Conservation (phyloP, 53 echinoderm and acorn worm species). For the Mesocentrotus franciscanus region DNA sequence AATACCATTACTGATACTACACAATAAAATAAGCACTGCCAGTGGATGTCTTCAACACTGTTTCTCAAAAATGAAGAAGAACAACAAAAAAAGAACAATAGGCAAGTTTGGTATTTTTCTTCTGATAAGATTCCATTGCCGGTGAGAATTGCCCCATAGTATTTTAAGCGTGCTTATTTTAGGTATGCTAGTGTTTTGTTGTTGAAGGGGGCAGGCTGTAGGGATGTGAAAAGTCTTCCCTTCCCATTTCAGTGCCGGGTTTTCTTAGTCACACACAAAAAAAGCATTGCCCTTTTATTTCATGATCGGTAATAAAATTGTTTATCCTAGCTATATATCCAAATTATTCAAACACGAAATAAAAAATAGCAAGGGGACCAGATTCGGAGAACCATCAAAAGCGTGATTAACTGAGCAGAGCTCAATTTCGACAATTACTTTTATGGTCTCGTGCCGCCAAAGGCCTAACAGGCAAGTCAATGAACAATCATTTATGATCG, state of each 20-base stretch:
- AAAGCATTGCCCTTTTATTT: neutral
- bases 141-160: no score
- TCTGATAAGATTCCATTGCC: no score
- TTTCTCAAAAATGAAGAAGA: no score
- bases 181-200: no score
- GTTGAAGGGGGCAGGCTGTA: no score
- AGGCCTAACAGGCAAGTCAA: neutral
- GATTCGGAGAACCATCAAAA: neutral
- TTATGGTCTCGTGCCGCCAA: constrained; percentile 18
- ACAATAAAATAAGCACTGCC: no score
- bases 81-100: no score
- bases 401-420: neutral
- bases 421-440: neutral
- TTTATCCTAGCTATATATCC: neutral
- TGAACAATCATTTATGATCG: neutral
- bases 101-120: no score
- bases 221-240: neutral
- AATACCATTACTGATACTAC: no score
- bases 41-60: no score
- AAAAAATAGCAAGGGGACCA: neutral
- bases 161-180: no score
- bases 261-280: neutral
- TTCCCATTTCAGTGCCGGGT: neutral
- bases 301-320: neutral
- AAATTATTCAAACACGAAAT: neutral